Evolutionary conservation across 2,113 vertebrate genomes (phyloP), one percentile per base, ranked within the genome.

Genomic region (Poecilia latipinna): DNA sequence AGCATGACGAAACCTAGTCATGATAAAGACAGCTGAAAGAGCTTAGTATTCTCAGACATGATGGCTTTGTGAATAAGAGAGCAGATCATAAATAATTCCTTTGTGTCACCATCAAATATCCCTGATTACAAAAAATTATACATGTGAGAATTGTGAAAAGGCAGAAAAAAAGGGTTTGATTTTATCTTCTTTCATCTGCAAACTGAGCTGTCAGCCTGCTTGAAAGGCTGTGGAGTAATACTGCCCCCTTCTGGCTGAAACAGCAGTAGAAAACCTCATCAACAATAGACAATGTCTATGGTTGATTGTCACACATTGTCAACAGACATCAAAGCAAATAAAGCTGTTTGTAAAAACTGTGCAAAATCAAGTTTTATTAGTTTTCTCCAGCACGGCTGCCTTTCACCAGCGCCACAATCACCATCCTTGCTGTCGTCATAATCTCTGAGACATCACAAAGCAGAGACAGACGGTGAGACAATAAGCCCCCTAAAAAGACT

Each of bases 281-380:
- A 64, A 65, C 70, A 73, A 63, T 0, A 48, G 8, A 73, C 24
- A n/a, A 29, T 24, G 63, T 37, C 61, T 44, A 12, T 17, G 24
- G 37, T 31, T 44, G 70, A 76, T 64, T 61, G 19, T 54, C 24
- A 66, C 26, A 73, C 15, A 35, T 65, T 76, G 63, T 28, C 65
- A 65, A 64, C 37, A 66, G 51, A 80, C 57, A 75, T 69, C 63
- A 84, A 78, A 88, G 77, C 77, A 79, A 85, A 76, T 11, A 77
- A 87, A 61, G 51, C 72, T 10, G 61, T 85, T 70, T 85, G 62
- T 92, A 94, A 90, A 12, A 93, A 94, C 90, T 94, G 93, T 95
- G 93, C 93, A 94, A 94, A 94, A 93, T 90, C 89, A 87, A 82
- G 86, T 84, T 94, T 94, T 94, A 93, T 94, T 94, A 63, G 80